A percentile compares a stretch with the other conserved stretches of the same genome.
These are phyloP conservation scores for Chrysaora quinquecirrha DNA, from an alignment of 30 jellyfish, hydroid and myxozoan genomes.

Conservation along the genomic window DNA sequence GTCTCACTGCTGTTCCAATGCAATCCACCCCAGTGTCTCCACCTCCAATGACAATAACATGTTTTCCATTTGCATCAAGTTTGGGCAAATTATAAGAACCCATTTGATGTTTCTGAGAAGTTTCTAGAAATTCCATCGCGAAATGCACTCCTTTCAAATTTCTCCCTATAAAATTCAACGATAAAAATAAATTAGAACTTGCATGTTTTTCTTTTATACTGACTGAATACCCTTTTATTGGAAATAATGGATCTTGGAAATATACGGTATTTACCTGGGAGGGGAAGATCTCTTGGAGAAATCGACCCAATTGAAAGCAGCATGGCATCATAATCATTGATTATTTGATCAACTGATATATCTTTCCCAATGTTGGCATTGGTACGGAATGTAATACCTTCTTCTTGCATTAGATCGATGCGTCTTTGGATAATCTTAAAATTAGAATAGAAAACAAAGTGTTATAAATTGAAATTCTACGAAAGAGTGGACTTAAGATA, in stretches of 20 bases:
- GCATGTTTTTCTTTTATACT: too few species aligned
- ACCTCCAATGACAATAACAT: constrained; percentile 70
- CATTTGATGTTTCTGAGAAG: constrained; percentile 75
- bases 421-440: constrained; percentile 74
- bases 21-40: constrained; percentile 87
- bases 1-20: constrained; percentile 79
- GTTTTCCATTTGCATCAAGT: constrained; percentile 62
- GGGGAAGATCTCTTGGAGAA: constrained; percentile 65
- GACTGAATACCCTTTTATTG: too few species aligned
- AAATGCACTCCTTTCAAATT: constrained; percentile 66
- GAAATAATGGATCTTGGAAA: too few species aligned
- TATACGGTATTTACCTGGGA: too few species aligned
- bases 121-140: constrained; percentile 84
- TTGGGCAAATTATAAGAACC: constrained; percentile 63
- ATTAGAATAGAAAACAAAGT: too few species aligned
- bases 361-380: constrained; percentile 61
- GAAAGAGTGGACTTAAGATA: too few species aligned
- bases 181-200: too few species aligned
- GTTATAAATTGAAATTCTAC: too few species aligned
- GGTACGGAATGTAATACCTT: constrained; percentile 64
- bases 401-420: constrained; percentile 62
- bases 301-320: constrained; percentile 77
- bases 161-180: constrained; percentile 41
- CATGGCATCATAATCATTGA: constrained; percentile 59
- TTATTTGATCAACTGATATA: constrained; percentile 30